A percentile compares a stretch with the other conserved stretches of the same genome.
Evolutionary conservation across 2,113 vertebrate genomes (phyloP).

Genomic region (Hiodon alosoides): DNA sequence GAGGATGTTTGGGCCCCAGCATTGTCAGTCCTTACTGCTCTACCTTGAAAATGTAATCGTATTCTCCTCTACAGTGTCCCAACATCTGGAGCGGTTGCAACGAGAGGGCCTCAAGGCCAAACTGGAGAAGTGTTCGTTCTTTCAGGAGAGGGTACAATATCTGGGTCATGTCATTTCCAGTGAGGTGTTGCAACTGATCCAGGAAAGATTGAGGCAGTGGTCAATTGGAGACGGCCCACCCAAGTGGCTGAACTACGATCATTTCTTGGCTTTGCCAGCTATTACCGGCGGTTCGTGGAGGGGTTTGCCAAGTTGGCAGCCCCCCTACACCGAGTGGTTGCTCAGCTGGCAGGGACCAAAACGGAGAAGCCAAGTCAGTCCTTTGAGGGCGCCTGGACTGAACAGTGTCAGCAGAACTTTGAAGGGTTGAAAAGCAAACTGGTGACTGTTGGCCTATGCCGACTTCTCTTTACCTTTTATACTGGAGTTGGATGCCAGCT

Average conservation of each 20-base stretch:
- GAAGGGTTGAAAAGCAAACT: background rate
- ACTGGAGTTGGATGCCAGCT: background rate
- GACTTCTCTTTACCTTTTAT: background rate
- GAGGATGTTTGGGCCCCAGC: constrained; percentile 21
- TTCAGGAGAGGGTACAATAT: background rate
- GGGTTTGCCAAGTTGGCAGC: constrained; percentile 7
- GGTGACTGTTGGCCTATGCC: background rate
- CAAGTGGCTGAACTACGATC: background rate
- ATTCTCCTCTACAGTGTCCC: constrained; percentile 12
- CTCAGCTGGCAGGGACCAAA: background rate
- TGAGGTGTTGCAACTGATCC: background rate
- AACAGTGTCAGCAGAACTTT: background rate
- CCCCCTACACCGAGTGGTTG: background rate
- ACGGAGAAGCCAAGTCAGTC: background rate
- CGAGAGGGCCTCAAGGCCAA: background rate
- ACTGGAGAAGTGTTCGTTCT: background rate
- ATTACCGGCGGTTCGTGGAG: background rate
- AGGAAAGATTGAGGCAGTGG: constrained; percentile 11
- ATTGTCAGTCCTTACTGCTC: constrained; percentile 5
- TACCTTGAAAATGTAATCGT: constrained; percentile 22
- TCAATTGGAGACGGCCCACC: background rate
- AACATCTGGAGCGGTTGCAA: constrained; percentile 12
- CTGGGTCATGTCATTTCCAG: background rate
- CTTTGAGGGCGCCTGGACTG: background rate
- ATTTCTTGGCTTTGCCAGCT: background rate